A percentile compares a stretch with the other conserved stretches of the same genome.
Evolutionary conservation across 2,797 vertebrate genomes (phyloP).

Genomic region (Coranthus polyacanthus): DNA sequence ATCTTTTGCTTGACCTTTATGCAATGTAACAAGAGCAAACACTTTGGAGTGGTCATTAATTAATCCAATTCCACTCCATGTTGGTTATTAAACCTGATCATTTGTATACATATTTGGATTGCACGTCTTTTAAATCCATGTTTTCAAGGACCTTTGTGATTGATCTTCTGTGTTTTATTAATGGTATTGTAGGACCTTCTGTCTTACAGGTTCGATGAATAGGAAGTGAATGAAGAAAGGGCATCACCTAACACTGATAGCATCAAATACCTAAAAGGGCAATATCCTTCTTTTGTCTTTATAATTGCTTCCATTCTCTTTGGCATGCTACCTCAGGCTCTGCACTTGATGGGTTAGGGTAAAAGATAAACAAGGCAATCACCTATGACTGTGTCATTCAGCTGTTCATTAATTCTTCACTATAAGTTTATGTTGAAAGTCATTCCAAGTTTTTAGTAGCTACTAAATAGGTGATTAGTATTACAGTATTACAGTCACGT

Average conservation of each 20-base stretch:
- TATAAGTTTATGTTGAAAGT: too few species aligned
- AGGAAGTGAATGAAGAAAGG: conserved; percentile 12
- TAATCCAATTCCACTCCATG: conserved; percentile 13
- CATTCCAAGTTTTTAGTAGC: too few species aligned
- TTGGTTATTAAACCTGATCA: conserved; percentile 32
- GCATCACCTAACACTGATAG: conserved; percentile 13
- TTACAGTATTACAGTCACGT: too few species aligned
- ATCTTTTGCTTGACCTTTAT: conserved; percentile 58
- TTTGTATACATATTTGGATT: conserved; percentile 17
- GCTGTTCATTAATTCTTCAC: too few species aligned
- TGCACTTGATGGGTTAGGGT: neutral
- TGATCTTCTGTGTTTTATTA: conserved; percentile 11
- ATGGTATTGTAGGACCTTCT: neutral
- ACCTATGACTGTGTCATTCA: too few species aligned
- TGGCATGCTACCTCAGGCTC: neutral
- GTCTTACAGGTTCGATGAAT: neutral
- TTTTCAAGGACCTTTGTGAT: conserved; percentile 6
- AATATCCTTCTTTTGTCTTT: conserved; percentile 2
- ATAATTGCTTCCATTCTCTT: conserved; percentile 3
- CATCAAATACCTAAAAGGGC: conserved; percentile 6
- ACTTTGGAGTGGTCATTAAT: conserved; percentile 3
- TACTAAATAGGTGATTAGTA: too few species aligned
- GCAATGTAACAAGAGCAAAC: conserved; percentile 44
- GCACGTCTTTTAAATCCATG: neutral
- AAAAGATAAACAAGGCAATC: too few species aligned